A percentile compares a stretch with the other conserved stretches of the same genome.
These are phyloP conservation scores for Yponomeuta cagnagella DNA, from an alignment of 2,888 invertebrate species.

Conservation along the genomic window DNA sequence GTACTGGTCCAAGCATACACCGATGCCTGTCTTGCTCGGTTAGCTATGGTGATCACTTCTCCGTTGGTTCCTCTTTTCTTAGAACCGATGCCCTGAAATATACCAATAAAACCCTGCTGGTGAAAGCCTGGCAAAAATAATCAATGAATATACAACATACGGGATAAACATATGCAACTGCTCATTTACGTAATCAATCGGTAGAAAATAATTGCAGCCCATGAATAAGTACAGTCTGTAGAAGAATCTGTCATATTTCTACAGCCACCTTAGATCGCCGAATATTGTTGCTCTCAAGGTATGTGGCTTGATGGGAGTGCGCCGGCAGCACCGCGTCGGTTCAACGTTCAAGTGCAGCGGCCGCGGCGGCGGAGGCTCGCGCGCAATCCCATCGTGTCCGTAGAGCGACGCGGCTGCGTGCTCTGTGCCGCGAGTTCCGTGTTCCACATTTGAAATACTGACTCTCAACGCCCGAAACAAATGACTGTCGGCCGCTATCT, in stretches of 20 bases:
- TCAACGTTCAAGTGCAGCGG: constrained; percentile 67
- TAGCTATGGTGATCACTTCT: not conserved
- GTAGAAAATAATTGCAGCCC: too few relatives aligned
- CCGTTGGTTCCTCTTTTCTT: not conserved
- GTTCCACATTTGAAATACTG: constrained; percentile 41
- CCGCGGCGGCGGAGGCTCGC: constrained; percentile 38
- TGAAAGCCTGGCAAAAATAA: not conserved
- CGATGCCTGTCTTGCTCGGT: constrained; percentile 1
- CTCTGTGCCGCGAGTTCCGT: constrained; percentile 31
- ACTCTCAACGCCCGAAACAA: constrained; percentile 16
- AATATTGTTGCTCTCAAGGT: not conserved
- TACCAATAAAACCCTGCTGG: too few relatives aligned
- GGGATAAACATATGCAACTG: too few relatives aligned
- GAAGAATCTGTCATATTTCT: too few relatives aligned
- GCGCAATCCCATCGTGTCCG: constrained; percentile 58
- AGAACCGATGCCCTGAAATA: not conserved
- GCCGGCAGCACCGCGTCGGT: constrained; percentile 44
- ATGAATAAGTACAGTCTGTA: too few relatives aligned
- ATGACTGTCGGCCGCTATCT: not conserved
- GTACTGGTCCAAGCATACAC: not conserved
- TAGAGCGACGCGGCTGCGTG: constrained; percentile 49
- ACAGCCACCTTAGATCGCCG: not conserved
- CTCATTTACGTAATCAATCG: too few relatives aligned
- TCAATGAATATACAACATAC: too few relatives aligned
- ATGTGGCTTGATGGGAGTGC: not conserved